These are phyloP conservation scores for Chaetogeoica ovagalla DNA, from an alignment of 2,888 invertebrate species.

Conservation along the genomic window DNA sequence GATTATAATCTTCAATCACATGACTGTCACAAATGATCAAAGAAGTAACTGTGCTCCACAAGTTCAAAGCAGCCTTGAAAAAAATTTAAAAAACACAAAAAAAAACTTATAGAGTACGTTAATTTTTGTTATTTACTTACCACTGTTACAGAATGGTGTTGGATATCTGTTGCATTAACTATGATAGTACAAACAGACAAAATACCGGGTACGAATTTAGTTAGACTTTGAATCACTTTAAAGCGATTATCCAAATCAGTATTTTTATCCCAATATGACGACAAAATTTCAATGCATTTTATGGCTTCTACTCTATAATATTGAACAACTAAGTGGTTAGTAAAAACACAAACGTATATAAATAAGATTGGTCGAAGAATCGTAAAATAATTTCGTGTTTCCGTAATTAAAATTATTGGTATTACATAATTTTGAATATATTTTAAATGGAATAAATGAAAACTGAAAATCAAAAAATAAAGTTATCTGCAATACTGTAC, in stretches of 20 bases:
- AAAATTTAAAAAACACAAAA: background rate
- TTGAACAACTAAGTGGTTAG: background rate
- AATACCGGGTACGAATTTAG: constrained; percentile 70
- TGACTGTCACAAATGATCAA: constrained; percentile 35
- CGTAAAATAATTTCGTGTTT: background rate
- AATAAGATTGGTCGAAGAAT: background rate
- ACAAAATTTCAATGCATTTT: constrained; percentile 68
- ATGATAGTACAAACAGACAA: constrained; percentile 66
- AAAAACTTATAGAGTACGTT: background rate
- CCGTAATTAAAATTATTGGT: background rate
- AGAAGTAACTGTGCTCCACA: constrained; percentile 37
- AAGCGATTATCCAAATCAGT: constrained; percentile 63
- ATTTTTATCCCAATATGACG: constrained; percentile 57
- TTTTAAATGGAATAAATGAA: no score
- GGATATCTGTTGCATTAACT: constrained; percentile 64
- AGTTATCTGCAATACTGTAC: no score
- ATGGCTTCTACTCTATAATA: constrained; percentile 60
- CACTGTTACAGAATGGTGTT: constrained; percentile 67
- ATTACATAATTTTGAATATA: background rate
- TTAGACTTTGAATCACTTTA: constrained; percentile 65
- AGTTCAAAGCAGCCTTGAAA: constrained; percentile 42
- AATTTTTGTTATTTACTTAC: constrained; percentile 60
- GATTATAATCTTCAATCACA: constrained; percentile 22
- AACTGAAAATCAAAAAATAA: no score
- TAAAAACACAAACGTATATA: background rate